Base-by-base conservation (phyloP, 2,888 invertebrate species). In the Sphaerophoria rueppellii region DNA sequence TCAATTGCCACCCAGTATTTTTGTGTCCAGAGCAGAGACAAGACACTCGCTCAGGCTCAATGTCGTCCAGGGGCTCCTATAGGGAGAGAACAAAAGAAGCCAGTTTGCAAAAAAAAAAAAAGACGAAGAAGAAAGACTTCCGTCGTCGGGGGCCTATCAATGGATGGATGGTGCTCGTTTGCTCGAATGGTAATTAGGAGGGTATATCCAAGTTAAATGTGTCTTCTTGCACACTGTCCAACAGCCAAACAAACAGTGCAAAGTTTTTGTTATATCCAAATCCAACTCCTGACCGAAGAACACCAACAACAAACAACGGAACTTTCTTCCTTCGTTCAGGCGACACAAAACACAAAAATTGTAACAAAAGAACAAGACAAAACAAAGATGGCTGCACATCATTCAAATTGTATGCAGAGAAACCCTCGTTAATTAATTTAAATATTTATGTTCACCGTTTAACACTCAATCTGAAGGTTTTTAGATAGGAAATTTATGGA, bases 1-100 rank as follows among this genome's bases (percentile, higher is more conserved):
- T 90, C 90, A 90, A 90, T 90, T 90, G 90, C 90, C 90, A 90
- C 90, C 90, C 90, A 90, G 88, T 70, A 73, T 81, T 24, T 24
- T 82, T 74, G 67, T 71, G 74, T 76, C 71, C n/a, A 52, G n/a
- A 52, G 40, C n/a, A n/a, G n/a, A n/a, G 24, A 24, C 24, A 24
- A 61, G 60, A 40, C 40, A 40, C 58, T 4, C 5, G 63, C 16
- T 65, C 54, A 24, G 24, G 24, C 24, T 24, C 24, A 24, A 2
- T 24, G 24, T 24, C 24, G 24, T 24, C 24, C 24, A 24, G 63
- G 35, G 40, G 11, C 55, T 16, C 24, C 67, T 40, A 12, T 7
- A 9, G 40, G 35, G 34, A 16, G 24, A 37, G 40, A 54, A 52
- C 50, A 52, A 67, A 65, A 65, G 65, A 65, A 65, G 63, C 34